phyloP scores from a whole-genome alignment of 2,888 invertebrate species.

The Myopa tessellatipennis region DNA sequence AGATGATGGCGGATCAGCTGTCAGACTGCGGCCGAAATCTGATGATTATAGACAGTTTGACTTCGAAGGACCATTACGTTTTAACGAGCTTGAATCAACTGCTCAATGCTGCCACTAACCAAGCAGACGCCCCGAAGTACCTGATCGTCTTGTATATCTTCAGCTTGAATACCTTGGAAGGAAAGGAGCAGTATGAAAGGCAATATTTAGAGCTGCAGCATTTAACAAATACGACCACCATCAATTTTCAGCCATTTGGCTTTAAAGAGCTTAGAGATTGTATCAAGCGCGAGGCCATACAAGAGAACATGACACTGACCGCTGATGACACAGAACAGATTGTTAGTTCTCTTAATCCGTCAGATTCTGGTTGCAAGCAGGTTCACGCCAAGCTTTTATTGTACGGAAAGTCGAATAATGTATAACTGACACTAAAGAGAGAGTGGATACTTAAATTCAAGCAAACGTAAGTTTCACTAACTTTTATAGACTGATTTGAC shows the following conservation, averaged over 20 bases:
- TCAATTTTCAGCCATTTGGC: slow-evolving; percentile 55
- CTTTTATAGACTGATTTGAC: no score
- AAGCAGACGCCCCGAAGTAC: slow-evolving; percentile 40
- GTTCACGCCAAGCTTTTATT: slow-evolving; percentile 60
- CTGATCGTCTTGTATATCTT: slow-evolving; percentile 60
- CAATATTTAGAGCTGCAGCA: slow-evolving; percentile 48
- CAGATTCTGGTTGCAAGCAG: slow-evolving; percentile 62
- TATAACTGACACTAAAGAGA: background rate
- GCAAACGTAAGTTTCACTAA: no score
- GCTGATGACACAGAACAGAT: slow-evolving; percentile 53
- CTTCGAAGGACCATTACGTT: slow-evolving; percentile 49
- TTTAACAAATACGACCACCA: slow-evolving; percentile 50
- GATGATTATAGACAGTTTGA: slow-evolving; percentile 62
- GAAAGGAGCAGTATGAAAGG: slow-evolving; percentile 19
- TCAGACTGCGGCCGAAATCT: slow-evolving; percentile 63
- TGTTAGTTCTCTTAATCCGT: slow-evolving; percentile 52
- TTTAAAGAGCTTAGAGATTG: slow-evolving; percentile 57
- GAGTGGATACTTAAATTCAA: background rate
- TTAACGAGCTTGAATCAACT: slow-evolving; percentile 53
- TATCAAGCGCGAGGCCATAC: slow-evolving; percentile 53
- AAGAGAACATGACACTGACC: slow-evolving; percentile 51
- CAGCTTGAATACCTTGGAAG: slow-evolving; percentile 54
- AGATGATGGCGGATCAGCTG: slow-evolving; percentile 48
- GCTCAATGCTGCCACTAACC: slow-evolving; percentile 25
- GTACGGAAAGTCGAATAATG: slow-evolving; percentile 46